Evolutionary conservation across 2,113 vertebrate genomes (phyloP), one percentile per base, ranked within the genome.

Genomic region (Azemiops feae): DNA sequence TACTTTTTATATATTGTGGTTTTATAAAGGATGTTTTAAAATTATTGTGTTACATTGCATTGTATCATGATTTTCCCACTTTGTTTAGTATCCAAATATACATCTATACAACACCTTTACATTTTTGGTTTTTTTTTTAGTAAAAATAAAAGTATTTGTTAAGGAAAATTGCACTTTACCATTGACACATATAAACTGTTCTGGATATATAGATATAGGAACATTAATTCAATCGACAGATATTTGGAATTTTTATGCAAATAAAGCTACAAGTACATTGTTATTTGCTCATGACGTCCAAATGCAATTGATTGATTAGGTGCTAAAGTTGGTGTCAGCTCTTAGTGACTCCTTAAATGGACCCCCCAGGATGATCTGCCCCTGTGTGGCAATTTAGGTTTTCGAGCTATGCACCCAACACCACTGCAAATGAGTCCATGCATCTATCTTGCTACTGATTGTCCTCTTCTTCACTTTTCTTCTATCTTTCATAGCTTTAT

Each of bases 141-240:
- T 18, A 74, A 89, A 95, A 69, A 23, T 95, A 60, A 86, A 85
- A n/a, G 5, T 85, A 39, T 87, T 93, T 95, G 52, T 34, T 95
- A 92, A 93, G 54, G 16, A 88, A 91, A 0, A 0, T 11, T 1
- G 93, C 55, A 91, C 60, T 34, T 3, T 81, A 69, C 30, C 30
- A 69, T n/a, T 69, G 58, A 53, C 23, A 11, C 12, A 23, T 85
- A 23, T 52, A 55, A 54, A 18, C 16, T 16, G 20, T 3, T 86
- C 54, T 91, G 91, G 39, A 55, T 58, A 30, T 58, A 27, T 85
- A 34, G 53, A n/a, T 23, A 27, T 23, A 57, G 54, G 16, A 91
- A 58, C 16, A 45, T 57, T 45, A 91, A 91, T 91, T 47, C 27
- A 47, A 25, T 57, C 47, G 54, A 5, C 39, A 86, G 43, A 8